Base-by-base conservation (phyloP, 2,888 invertebrate genomes). In the Agrotis puta region DNA sequence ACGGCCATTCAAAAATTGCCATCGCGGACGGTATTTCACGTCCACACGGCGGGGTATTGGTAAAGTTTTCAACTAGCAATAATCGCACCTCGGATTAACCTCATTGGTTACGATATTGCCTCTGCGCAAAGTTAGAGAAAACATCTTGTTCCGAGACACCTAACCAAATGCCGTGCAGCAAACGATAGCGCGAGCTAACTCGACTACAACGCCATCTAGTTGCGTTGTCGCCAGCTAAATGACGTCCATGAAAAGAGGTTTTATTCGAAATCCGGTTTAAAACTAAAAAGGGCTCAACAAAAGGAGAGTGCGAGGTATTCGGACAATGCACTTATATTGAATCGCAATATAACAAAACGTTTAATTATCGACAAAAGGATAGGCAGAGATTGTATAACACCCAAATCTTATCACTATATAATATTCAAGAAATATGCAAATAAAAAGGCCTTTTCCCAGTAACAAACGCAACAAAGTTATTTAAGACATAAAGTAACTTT, bases 21-120 rank as follows among this genome's bases (percentile, higher is more conserved):
- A 96, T 97, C 97, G 97, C 97, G 97, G 97, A 97, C 97, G 97
- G 97, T 98, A 97, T 98, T 98, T 97, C 98, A 98, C 97, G 97
- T 97, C 97, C 97, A 96, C 97, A 96, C 95, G 97, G 98, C 98
- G 98, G 98, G 98, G 98, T 98, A 98, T 98, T 98, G 98, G 98
- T 98, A 97, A 98, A 98, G 98, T 98, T 98, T 98, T 98, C 98
- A 98, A 98, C 98, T 98, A 98, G 98, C 98, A 98, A 98, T 53
- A 56, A 56, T 56, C 56, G 56, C 56, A 56, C 56, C 56, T 56
- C 56, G 56, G 56, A 56, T 20, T 56, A 56, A 56, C 56, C 56
- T 56, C 56, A 56, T 56, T 56, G 56, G 56, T 56, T 56, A 56
- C 56, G 56, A 56, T 56, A 56, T 56, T 56, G 56, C 56, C 56